phyloP scores from a whole-genome alignment of 2,797 vertebrate species.

The Myoxocephalus aenaeus region DNA sequence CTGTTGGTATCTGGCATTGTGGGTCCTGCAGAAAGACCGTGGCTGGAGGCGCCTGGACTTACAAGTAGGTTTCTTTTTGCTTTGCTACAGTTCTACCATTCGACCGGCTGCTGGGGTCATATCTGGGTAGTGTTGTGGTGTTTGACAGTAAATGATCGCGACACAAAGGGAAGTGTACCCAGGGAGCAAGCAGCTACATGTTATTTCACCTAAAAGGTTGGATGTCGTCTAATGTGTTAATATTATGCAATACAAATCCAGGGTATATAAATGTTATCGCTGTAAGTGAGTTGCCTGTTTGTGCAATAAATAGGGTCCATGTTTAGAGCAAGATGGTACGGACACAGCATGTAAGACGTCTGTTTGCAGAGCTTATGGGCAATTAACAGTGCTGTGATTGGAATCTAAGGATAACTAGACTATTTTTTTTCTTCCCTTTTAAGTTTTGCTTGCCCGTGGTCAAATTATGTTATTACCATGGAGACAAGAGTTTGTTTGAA shows the following conservation, averaged over 20 bases:
- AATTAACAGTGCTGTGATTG: background rate
- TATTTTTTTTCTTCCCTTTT: too few relatives aligned
- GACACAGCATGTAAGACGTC: background rate
- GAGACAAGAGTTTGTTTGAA: background rate
- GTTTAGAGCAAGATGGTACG: background rate
- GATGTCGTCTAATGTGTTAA: background rate
- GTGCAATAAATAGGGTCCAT: background rate
- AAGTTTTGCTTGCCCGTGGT: fast-evolving
- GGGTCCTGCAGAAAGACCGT: constrained; percentile 99
- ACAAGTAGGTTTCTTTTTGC: constrained; percentile 89
- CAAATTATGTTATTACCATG: background rate
- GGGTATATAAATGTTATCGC: background rate
- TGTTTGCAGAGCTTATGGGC: background rate
- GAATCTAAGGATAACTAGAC: background rate
- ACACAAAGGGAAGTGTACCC: background rate
- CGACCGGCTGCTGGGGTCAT: background rate
- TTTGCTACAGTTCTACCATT: background rate
- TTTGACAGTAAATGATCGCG: too few relatives aligned
- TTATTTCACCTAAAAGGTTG: background rate
- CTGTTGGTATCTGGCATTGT: constrained; percentile 99
- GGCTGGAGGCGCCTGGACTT: constrained; percentile 98
- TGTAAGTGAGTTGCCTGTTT: background rate
- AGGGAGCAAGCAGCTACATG: too few relatives aligned
- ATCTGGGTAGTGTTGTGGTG: background rate
- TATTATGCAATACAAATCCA: background rate